Base-by-base conservation (phyloP, 2,888 invertebrate genomes). In the Lordiphosa andalusiaca region DNA sequence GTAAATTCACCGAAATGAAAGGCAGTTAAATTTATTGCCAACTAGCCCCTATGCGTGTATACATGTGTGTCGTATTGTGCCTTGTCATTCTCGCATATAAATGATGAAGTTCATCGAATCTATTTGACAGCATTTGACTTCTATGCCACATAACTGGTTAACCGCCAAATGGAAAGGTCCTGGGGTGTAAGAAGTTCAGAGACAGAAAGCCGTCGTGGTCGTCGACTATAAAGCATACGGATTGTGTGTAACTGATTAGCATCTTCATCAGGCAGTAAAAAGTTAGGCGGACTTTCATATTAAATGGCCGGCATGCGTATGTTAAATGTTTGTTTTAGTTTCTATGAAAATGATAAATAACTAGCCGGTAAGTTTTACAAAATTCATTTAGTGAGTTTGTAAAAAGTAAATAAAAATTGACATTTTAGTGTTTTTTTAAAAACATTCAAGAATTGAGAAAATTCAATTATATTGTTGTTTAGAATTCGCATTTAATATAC, bases 51-150 rank as follows among this genome's bases (percentile, higher is more conserved):
- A 60, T 58, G 50, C 58, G 46, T 54, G 52, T 54, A 49, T 41
- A 25, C 6, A 9, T 30, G 9, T 55, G 39, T 36, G 19, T 55
- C n/a, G 42, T 42, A 13, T 47, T 40, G 2, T 46, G 12, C 71
- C 46, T 58, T 40, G 38, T 44, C 42, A 50, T 37, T 13, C 40
- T 37, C 16, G 25, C 64, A 82, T 71, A 80, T 71, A 80, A 75
- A 69, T 74, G 74, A 80, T 76, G 61, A 71, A 76, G 84, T 76
- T 76, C 76, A 75, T 70, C 66, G 80, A 67, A 75, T 71, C 84
- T 75, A 75, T 83, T 76, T 59, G 58, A 67, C 66, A 66, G 66
- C 61, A 59, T 65, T 58, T 68, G 59, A 63, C 62, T 71, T 52
- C 65, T 60, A 71, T 75, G 59, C 60, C 52, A 55, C 57, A 65